Percentiles rank a stretch among this genome's conserved stretches.
These are phyloP conservation scores for Amniataba percoides DNA, from an alignment of 2,797 vertebrate genomes.

Conservation along the genomic window DNA sequence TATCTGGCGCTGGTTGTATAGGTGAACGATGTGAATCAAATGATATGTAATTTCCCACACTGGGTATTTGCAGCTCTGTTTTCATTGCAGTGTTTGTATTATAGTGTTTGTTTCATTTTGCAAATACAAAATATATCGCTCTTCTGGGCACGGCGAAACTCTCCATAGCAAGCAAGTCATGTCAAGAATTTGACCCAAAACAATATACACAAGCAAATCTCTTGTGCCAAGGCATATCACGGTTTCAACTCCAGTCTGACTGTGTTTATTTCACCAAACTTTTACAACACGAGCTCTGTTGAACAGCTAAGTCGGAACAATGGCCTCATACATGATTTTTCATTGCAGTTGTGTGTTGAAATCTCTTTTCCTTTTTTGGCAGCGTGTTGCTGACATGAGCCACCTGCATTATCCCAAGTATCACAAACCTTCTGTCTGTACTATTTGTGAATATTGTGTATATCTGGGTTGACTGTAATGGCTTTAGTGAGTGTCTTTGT, in stretches of 20 bases:
- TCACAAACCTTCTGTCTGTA: constrained; percentile 19
- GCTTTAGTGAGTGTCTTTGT: constrained; percentile 6
- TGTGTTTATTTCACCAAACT: constrained; percentile 53
- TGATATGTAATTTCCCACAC: constrained; percentile 36
- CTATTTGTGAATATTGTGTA: constrained; percentile 26
- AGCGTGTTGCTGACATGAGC: constrained; percentile 14
- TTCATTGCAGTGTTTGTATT: constrained; percentile 28
- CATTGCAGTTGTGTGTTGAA: constrained; percentile 12
- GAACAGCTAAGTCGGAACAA: background rate
- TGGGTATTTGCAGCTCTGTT: constrained; percentile 20
- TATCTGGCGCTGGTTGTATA: constrained; percentile 10
- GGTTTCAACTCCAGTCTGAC: constrained; percentile 27
- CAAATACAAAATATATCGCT: constrained; percentile 16
- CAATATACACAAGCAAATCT: constrained; percentile 37
- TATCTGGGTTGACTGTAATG: constrained; percentile 16
- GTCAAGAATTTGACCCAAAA: constrained; percentile 37
- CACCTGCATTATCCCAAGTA: constrained; percentile 31
- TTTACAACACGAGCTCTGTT: constrained; percentile 40
- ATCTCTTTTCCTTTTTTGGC: constrained; percentile 31
- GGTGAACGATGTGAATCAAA: constrained; percentile 32
- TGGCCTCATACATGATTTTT: constrained; percentile 5
- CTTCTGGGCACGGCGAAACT: constrained; percentile 1
- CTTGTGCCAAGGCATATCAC: constrained; percentile 11
- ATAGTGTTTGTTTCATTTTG: constrained; percentile 37
- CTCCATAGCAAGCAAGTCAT: constrained; percentile 5